These are phyloP conservation scores for Lottia scabra DNA, from an alignment of 2,888 invertebrate species.

Conservation along the genomic window DNA sequence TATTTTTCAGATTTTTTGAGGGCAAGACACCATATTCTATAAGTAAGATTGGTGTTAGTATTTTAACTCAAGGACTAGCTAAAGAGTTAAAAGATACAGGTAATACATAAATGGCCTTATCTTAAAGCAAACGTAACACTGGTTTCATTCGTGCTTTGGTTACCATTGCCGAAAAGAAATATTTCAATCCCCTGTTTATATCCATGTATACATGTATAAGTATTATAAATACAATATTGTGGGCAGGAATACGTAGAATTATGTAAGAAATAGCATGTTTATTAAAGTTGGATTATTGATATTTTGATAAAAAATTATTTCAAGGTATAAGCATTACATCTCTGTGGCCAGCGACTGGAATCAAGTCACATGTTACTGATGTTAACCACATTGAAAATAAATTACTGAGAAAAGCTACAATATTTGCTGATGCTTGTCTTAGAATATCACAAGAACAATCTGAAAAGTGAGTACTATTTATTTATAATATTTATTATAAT, in stretches of 20 bases:
- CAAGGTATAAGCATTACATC: conserved; percentile 52
- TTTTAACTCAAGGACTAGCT: conserved; percentile 53
- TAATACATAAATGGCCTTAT: conserved; percentile 15
- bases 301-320: too few relatives aligned
- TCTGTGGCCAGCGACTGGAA: conserved; percentile 58
- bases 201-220: too few relatives aligned
- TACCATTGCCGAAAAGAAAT: too few relatives aligned
- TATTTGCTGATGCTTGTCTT: conserved; percentile 60
- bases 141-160: too few relatives aligned
- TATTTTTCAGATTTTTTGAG: conserved; percentile 52
- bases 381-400: conserved; percentile 38
- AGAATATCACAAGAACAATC: conserved; percentile 49
- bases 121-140: too few relatives aligned
- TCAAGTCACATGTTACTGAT: conserved; percentile 54
- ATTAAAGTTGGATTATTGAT: too few relatives aligned
- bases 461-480: conserved; percentile 36
- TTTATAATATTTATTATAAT: background rate
- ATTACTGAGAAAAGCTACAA: conserved; percentile 47
- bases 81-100: conserved; percentile 53
- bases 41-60: conserved; percentile 55
- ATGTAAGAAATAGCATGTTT: too few relatives aligned
- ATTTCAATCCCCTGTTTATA: too few relatives aligned
- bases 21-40: conserved; percentile 60
- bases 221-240: too few relatives aligned
- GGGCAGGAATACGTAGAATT: too few relatives aligned